phyloP scores from a whole-genome alignment of 2,797 vertebrate genomes.

The Corythornis leucogaster region DNA sequence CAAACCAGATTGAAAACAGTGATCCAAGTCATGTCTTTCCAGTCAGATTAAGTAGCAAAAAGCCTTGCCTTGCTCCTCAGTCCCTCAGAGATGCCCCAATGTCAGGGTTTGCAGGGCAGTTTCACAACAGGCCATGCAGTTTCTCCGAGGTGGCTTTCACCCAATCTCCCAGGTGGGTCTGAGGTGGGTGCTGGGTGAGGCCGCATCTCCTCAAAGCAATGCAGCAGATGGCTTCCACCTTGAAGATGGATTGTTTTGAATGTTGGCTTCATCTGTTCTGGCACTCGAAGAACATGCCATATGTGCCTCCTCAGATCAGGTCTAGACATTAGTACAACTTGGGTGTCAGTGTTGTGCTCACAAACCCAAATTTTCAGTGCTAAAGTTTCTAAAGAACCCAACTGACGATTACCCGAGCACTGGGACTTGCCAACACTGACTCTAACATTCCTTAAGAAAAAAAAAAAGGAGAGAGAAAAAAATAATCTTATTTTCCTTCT shows the following conservation, averaged over 20 bases:
- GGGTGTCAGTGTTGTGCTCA: background rate
- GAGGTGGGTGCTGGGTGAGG: background rate
- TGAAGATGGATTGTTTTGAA: background rate
- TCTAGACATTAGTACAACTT: background rate
- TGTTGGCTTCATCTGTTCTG: background rate
- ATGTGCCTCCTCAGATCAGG: background rate
- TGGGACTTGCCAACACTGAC: background rate
- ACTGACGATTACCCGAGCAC: accelerated
- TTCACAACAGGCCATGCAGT: too few relatives aligned
- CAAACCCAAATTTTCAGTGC: background rate
- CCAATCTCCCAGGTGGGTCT: accelerated
- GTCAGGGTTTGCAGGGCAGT: accelerated
- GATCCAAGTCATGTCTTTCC: background rate
- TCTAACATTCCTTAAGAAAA: background rate
- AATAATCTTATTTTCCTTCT: background rate
- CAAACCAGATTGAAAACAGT: background rate
- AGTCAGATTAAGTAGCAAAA: background rate
- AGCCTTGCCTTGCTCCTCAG: background rate
- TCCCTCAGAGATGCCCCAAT: background rate
- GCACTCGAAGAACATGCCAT: background rate
- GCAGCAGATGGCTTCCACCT: background rate
- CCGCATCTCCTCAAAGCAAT: background rate
- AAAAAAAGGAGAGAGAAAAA: background rate
- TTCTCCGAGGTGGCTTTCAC: background rate
- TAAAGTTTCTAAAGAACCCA: background rate